A percentile compares a stretch with the other conserved stretches of the same genome.
phyloP scores from a whole-genome alignment of 2,797 vertebrate genomes.

The Macropus fuliginosus region DNA sequence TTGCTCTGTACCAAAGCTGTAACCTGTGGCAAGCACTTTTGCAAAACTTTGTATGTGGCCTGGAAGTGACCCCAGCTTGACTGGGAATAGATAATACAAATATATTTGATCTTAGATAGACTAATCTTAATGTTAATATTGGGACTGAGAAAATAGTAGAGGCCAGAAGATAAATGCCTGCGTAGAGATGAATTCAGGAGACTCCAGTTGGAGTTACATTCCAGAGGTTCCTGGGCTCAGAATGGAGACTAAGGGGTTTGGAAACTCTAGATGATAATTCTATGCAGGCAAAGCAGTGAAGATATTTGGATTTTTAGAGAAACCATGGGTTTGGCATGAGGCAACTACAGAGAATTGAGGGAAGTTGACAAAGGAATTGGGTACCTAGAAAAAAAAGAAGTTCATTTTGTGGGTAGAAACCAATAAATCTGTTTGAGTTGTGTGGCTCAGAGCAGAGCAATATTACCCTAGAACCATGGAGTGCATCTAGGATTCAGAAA shows the following conservation, averaged over 20 bases:
- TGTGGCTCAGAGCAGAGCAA: constrained; percentile 15
- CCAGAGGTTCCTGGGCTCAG: not conserved
- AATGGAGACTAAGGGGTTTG: not conserved
- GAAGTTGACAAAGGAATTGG: not conserved
- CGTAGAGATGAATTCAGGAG: not conserved
- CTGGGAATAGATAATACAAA: not conserved
- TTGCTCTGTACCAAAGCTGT: not conserved
- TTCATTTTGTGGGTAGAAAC: constrained; percentile 14
- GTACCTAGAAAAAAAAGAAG: constrained; percentile 23
- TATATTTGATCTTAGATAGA: not conserved
- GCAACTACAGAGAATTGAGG: constrained; percentile 17
- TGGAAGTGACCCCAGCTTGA: not conserved
- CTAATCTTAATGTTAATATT: not conserved
- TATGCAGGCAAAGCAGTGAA: not conserved
- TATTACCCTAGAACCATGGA: not conserved
- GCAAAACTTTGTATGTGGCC: not conserved
- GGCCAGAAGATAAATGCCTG: not conserved
- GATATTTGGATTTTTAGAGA: constrained; percentile 32
- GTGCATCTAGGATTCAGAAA: constrained; percentile 38
- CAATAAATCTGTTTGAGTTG: constrained; percentile 32
- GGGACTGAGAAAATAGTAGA: not conserved
- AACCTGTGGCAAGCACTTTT: not conserved
- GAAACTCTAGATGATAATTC: not conserved
- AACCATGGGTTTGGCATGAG: constrained; percentile 14
- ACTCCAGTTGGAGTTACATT: not conserved